Base-by-base conservation (phyloP, 1,140 invertebrate species). In the Hypothenemus hampei region DNA sequence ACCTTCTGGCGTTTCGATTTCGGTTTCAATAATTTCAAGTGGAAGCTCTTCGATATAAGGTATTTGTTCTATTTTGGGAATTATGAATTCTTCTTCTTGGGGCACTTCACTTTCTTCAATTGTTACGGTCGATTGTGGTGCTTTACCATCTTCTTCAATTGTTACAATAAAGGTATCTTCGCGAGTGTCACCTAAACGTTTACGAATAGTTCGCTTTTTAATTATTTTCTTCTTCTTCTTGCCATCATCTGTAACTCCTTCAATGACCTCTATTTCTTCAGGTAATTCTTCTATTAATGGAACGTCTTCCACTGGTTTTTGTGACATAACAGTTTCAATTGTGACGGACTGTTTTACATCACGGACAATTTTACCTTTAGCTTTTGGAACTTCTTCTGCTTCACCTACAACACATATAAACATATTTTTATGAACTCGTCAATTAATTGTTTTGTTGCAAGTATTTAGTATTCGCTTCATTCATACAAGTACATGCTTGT, bases 81-180 rank as follows among this genome's bases (percentile, higher is more conserved):
- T 26, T 4, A 29, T 6, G 11, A 44, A 8, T 26, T 63, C 55
- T 36, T 64, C 54, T 36, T 48, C 40, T 40, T 36, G 20, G 11
- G 44, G 43, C 29, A 41, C 43, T 26, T 53, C 55, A 56, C 66
- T 60, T 45, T 60, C 52, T 58, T 69, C 53, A 45, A 69, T 64
- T 41, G 61, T 69, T 49, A 72, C 71, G 23, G 66, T 67, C 29
- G 66, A 64, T 45, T 70, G 59, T 7, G 69, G 65, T 50, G 54
- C n/a, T 50, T 70, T 65, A 41, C 64, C 66, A 50, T 67, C 63
- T 59, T 72, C 66, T 54, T 72, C 61, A 7, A 71, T 61, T 2
- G 68, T 71, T 1, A 65, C 52, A 4, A 63, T 65, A 56, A 69
- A 64, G 2, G 61, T 68, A 0, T 66, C 56, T 60, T 68, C 64